Percentiles rank a stretch among this genome's conserved stretches.
Evolutionary conservation across 1,140 invertebrate species (phyloP).

Genomic region (Lasioglossum albipes): DNA sequence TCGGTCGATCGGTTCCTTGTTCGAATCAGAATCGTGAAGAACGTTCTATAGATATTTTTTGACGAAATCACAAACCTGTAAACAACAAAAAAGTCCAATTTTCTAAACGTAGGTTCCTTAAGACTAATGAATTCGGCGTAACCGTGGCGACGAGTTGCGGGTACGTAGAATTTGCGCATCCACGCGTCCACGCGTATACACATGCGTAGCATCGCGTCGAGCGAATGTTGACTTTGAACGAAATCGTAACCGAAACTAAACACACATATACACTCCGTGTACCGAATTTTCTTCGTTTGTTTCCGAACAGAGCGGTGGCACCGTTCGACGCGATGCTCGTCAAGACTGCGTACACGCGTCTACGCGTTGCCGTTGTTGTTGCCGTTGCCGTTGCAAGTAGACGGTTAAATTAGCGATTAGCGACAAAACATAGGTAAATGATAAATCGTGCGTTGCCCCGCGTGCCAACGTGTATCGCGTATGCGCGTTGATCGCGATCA

Average conservation of each 20-base stretch:
- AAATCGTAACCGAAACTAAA: too few species aligned
- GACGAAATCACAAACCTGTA: constrained; percentile 42
- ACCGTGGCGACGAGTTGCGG: constrained; percentile 41
- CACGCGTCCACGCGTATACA: too few species aligned
- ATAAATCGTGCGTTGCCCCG: background rate
- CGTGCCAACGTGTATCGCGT: background rate
- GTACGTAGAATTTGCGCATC: background rate
- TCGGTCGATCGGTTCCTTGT: constrained; percentile 29
- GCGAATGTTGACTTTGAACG: constrained; percentile 6
- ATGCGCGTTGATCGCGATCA: background rate
- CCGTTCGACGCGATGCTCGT: background rate
- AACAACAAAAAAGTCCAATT: constrained; percentile 40
- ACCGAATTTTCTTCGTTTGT: constrained; percentile 23
- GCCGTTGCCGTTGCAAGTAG: background rate
- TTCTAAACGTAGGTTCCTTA: constrained; percentile 57
- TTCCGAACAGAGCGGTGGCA: constrained; percentile 7
- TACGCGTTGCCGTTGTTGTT: background rate
- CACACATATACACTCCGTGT: background rate
- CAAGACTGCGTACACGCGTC: background rate
- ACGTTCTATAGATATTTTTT: constrained; percentile 47
- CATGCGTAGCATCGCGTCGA: constrained; percentile 34
- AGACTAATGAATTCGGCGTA: constrained; percentile 50
- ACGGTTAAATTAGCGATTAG: constrained; percentile 30
- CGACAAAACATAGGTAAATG: constrained; percentile 8
- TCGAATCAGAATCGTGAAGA: constrained; percentile 29